Conservation (phyloP, 92 coral and sea anemone genomes). For the Umimayanthus kanabou region DNA sequence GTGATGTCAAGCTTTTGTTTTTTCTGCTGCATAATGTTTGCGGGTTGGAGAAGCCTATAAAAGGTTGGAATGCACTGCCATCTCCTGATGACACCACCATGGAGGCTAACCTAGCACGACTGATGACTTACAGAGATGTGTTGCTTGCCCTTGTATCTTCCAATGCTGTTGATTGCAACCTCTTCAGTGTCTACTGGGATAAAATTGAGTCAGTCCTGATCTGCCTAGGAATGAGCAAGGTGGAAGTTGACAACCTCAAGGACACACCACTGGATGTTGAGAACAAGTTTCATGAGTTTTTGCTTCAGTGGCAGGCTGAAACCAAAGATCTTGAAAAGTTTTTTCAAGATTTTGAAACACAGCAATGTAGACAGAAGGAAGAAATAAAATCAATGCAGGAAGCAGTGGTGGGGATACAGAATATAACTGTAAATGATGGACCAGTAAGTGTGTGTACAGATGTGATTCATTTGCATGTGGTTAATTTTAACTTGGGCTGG, state of each 20-base stretch:
- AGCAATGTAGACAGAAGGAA: neutral
- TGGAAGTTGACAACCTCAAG: neutral
- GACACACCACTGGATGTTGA: neutral
- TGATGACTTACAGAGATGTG: neutral
- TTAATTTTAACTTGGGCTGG: too few species aligned
- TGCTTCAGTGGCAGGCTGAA: constrained; percentile 17
- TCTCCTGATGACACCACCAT: neutral
- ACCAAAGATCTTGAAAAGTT: neutral
- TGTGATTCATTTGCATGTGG: too few species aligned
- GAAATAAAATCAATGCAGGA: neutral
- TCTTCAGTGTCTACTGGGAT: neutral
- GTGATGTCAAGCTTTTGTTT: neutral
- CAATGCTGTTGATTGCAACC: neutral
- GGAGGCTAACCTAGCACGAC: constrained; percentile 30
- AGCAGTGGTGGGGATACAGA: neutral
- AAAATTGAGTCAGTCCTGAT: neutral
- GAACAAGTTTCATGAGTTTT: neutral
- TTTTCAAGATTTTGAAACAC: constrained; percentile 2
- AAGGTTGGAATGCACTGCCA: neutral
- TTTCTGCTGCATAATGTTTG: neutral
- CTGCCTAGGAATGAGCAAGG: neutral
- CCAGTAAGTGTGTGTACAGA: neutral
- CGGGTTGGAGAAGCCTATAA: constrained; percentile 9
- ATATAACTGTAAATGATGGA: neutral
- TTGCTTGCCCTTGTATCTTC: neutral